Conservation (phyloP, 2,888 invertebrate species). For the Horisme vitalbata region DNA sequence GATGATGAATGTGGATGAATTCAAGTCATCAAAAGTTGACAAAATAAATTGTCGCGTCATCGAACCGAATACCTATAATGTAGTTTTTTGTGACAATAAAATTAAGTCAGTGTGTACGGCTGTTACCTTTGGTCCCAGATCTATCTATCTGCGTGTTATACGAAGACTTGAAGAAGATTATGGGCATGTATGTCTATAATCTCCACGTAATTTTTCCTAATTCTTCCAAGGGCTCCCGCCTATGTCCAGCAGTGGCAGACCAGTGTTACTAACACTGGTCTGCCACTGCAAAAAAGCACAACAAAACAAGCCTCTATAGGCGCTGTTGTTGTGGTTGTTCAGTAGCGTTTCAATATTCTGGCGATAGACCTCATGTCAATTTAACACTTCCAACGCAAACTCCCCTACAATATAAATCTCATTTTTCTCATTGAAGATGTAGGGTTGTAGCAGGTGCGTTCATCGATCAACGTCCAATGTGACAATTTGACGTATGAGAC, state of each 20-base stretch:
- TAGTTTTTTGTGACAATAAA: constrained; percentile 10
- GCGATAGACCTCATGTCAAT: too few relatives aligned
- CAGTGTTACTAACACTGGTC: too few relatives aligned
- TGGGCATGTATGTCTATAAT: too few relatives aligned
- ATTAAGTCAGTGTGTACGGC: constrained; percentile 1
- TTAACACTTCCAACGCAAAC: constrained; percentile 6
- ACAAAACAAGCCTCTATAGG: too few relatives aligned
- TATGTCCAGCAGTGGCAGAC: too few relatives aligned
- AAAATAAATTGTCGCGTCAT: constrained; percentile 56
- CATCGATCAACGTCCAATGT: constrained; percentile 73
- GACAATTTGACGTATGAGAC: constrained; percentile 82
- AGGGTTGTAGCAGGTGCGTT: constrained; percentile 63
- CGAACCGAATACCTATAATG: constrained; percentile 22
- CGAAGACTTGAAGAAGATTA: too few relatives aligned
- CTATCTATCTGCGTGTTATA: too few relatives aligned
- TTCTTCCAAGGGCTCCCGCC: too few relatives aligned
- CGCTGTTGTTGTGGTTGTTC: too few relatives aligned
- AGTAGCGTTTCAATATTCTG: too few relatives aligned
- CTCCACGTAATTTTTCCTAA: too few relatives aligned
- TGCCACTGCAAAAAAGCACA: too few relatives aligned
- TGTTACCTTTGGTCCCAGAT: constrained; percentile 6
- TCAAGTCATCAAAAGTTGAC: constrained; percentile 33
- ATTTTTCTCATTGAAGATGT: constrained; percentile 48
- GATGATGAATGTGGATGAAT: neutral
- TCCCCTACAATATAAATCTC: constrained; percentile 50